Percentiles rank a stretch among this genome's conserved stretches.
phyloP scores from a whole-genome alignment of 2,888 invertebrate genomes.

The Ormyrus nitidulus region DNA sequence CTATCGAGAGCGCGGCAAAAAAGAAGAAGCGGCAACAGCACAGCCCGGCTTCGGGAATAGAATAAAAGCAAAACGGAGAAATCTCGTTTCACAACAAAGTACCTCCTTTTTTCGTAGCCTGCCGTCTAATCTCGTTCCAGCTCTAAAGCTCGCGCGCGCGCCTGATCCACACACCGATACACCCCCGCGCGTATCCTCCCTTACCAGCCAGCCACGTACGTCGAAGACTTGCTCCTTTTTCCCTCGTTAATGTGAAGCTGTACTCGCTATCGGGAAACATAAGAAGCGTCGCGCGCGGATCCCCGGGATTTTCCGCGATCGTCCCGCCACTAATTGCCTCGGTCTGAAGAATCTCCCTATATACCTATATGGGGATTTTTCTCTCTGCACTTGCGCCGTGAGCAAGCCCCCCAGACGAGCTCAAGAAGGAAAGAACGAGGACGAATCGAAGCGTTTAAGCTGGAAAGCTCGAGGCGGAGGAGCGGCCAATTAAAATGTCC shows the following conservation, averaged over 20 bases:
- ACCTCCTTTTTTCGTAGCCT: conserved; percentile 44
- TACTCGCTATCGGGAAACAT: conserved; percentile 51
- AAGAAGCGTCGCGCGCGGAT: conserved; percentile 48
- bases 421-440: background rate
- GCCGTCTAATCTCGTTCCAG: conserved; percentile 52
- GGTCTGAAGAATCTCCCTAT: background rate
- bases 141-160: conserved; percentile 34
- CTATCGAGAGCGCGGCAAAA: conserved; percentile 27
- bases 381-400: background rate
- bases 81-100: conserved; percentile 55
- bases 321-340: conserved; percentile 56
- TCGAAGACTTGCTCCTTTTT: conserved; percentile 41
- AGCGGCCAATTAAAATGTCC: conserved; percentile 36
- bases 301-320: conserved; percentile 56
- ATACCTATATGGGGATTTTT: background rate
- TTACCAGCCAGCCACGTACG: background rate
- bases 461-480: background rate
- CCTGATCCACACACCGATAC: conserved; percentile 35
- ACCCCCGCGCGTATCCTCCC: background rate
- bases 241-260: conserved; percentile 51
- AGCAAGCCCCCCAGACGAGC: too few relatives aligned
- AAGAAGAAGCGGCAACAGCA: background rate
- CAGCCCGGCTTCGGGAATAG: background rate
- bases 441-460: conserved; percentile 25
- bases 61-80: conserved; percentile 47